phyloP scores from a whole-genome alignment of 1,140 invertebrate genomes.

The Tetragnatha versicolor region DNA sequence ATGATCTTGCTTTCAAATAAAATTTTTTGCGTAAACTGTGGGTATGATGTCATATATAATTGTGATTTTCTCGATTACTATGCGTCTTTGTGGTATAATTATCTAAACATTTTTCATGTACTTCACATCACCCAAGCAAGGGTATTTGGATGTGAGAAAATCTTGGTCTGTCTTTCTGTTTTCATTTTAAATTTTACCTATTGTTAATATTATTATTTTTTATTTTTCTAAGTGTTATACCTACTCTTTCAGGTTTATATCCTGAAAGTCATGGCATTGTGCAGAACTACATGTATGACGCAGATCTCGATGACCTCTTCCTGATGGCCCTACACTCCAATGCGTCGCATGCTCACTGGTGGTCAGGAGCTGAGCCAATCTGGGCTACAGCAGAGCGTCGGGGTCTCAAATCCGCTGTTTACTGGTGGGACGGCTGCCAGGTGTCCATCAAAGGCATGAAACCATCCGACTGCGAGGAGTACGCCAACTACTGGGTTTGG shows the following conservation, averaged over 20 bases:
- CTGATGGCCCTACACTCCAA: conserved; percentile 56
- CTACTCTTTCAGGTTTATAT: conserved; percentile 51
- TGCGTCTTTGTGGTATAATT: too few species aligned
- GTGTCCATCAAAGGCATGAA: conserved; percentile 45
- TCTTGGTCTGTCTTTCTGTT: too few species aligned
- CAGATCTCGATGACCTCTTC: conserved; percentile 50
- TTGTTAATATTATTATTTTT: not conserved
- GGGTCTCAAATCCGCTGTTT: conserved; percentile 55
- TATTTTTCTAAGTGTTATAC: not conserved
- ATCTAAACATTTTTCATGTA: too few species aligned
- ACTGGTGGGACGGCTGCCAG: conserved; percentile 59
- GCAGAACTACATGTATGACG: conserved; percentile 57
- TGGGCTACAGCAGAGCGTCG: conserved; percentile 57
- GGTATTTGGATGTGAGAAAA: too few species aligned
- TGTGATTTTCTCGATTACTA: too few species aligned
- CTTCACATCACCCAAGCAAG: too few species aligned
- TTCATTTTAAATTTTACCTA: too few species aligned
- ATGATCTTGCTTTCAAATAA: too few species aligned
- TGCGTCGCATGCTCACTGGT: conserved; percentile 57
- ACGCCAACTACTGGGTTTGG: conserved; percentile 58
- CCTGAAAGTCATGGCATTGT: conserved; percentile 57
- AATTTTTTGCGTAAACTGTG: too few species aligned
- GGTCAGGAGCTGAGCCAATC: conserved; percentile 57
- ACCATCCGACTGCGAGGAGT: conserved; percentile 49
- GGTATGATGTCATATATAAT: too few species aligned